Conservation (phyloP, 2,888 invertebrate species). For the Cylloceria caligata region DNA sequence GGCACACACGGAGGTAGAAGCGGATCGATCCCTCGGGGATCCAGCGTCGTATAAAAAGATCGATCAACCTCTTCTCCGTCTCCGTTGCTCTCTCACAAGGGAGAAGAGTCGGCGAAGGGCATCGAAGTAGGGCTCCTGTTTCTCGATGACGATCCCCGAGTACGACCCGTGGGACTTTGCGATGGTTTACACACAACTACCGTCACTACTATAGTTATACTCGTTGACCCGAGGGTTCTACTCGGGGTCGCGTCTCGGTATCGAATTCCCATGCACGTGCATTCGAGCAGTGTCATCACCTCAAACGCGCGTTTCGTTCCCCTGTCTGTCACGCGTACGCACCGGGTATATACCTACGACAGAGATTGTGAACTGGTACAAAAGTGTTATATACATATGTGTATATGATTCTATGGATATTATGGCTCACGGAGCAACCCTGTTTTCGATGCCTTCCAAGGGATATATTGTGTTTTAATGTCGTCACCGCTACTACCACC, state of each 20-base stretch:
- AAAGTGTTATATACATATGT: conserved; percentile 15
- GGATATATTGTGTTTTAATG: conserved; percentile 82
- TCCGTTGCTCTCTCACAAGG: background rate
- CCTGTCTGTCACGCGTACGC: conserved; percentile 60
- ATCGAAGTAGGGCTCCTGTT: conserved; percentile 61
- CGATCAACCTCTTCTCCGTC: conserved; percentile 57
- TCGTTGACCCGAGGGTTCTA: conserved; percentile 65
- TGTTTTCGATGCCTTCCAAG: conserved; percentile 50
- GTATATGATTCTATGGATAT: conserved; percentile 1
- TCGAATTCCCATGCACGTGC: conserved; percentile 84
- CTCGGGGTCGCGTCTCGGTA: conserved; percentile 71
- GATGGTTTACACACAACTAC: conserved; percentile 76
- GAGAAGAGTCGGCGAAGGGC: conserved; percentile 4
- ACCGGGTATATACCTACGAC: conserved; percentile 28
- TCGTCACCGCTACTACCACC: conserved; percentile 73
- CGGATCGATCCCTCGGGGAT: conserved; percentile 55
- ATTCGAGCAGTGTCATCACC: conserved; percentile 83
- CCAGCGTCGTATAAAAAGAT: conserved; percentile 47
- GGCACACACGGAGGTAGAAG: conserved; percentile 37
- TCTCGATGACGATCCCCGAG: conserved; percentile 55
- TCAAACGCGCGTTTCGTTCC: conserved; percentile 75
- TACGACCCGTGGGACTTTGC: conserved; percentile 80
- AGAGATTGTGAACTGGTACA: conserved; percentile 29
- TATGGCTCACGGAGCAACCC: conserved; percentile 51
- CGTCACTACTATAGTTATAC: conserved; percentile 24